These are phyloP conservation scores for Troides aeacus DNA, from an alignment of 2,888 invertebrate genomes.

Conservation along the genomic window DNA sequence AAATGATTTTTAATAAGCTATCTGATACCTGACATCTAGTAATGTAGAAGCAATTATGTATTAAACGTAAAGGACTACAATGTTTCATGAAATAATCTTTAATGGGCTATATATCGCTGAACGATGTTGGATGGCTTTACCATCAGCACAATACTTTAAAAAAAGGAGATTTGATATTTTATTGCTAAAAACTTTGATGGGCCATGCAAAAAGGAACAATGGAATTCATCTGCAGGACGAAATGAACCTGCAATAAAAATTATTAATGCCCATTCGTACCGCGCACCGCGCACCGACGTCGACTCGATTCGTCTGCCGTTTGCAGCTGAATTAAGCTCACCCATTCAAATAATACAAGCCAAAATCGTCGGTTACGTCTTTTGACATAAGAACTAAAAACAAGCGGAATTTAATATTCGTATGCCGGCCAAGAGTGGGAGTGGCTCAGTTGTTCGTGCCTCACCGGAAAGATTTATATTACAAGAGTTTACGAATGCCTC, in stretches of 20 bases:
- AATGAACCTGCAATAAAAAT: conserved; percentile 75
- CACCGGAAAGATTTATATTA: conserved; percentile 81
- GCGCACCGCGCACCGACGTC: conserved; percentile 44
- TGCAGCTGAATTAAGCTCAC: conserved; percentile 54
- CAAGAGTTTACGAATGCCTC: conserved; percentile 76
- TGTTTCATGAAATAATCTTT: too few species aligned
- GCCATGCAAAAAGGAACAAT: conserved; percentile 61
- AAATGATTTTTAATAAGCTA: neutral
- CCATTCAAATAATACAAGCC: conserved; percentile 57
- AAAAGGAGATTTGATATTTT: conserved; percentile 65
- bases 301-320: conserved; percentile 20
- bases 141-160: conserved; percentile 61
- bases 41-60: too few species aligned
- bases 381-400: conserved; percentile 71
- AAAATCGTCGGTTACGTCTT: conserved; percentile 56
- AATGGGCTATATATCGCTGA: too few species aligned
- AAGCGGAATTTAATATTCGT: conserved; percentile 78
- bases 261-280: conserved; percentile 72
- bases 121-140: conserved; percentile 46
- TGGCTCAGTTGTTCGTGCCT: conserved; percentile 73
- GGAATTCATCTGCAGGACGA: conserved; percentile 59
- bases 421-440: conserved; percentile 73
- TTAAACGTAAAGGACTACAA: neutral
- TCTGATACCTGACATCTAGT: too few species aligned
- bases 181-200: conserved; percentile 76